Evolutionary conservation across 2,888 invertebrate genomes (phyloP), one percentile per base, ranked within the genome.

Genomic region (Bellardia pandia): DNA sequence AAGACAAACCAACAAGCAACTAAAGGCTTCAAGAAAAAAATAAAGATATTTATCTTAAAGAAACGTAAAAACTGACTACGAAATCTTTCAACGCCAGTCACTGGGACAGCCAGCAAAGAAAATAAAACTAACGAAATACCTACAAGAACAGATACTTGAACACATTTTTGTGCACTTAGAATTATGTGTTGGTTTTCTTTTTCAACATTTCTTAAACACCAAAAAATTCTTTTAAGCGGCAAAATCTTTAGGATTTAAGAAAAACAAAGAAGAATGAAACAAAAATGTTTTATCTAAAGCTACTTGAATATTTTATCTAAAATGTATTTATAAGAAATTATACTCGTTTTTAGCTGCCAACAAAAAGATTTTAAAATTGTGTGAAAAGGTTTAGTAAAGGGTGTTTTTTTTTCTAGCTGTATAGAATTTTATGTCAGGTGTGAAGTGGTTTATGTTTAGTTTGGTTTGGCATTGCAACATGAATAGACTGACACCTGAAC

Each of bases 31-130:
- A n/a, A n/a, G 13, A 23, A 11, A 78, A 58, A 74, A 71, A 64
- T 23, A 37, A 68, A 80, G 81, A 85, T 87, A 78, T 85, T 60
- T 81, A 85, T 85, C 81, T 84, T 72, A 68, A 84, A 81, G 69
- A 68, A 62, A 75, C 74, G 33, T 53, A 45, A 82, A 78, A 56
- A 64, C 62, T 77, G 42, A 64, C 72, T 45, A 74, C 45, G 58
- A 84, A 87, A 76, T 64, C n/a, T 51, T 84, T 72, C 58, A 80
- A 84, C 76, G 68, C 72, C 74, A 69, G 62, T 14, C 58, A 37
- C n/a, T 64, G 53, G 42, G 37, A 62, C 74, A 60, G 33, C 53
- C 42, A 71, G 9, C 48, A 72, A 6, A 51, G 2, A 37, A 45
- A 9, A 76, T 11, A 40, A 56, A 4, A 16, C 5, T 23, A 56